Base-by-base conservation (phyloP, 2,797 vertebrate species). In the Bradypodion ventrale region DNA sequence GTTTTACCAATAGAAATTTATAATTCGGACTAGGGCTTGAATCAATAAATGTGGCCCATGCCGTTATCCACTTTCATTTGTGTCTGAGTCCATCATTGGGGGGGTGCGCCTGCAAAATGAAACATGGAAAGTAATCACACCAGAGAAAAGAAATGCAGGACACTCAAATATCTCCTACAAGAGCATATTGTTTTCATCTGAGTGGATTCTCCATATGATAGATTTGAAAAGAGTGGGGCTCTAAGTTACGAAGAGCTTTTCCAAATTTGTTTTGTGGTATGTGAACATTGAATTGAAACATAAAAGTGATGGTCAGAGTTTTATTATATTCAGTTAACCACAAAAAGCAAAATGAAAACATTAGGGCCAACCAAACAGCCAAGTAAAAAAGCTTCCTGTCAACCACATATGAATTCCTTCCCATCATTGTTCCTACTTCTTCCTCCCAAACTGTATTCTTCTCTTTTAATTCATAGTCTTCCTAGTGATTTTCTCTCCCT, bases 111-210 rank as follows among this genome's bases (percentile, higher is more conserved):
- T n/a, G n/a, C n/a, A n/a, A 90, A 88, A 29, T 8, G 76, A 78
- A 89, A 87, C 52, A 44, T 89, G 83, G 87, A 90, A 94, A 85
- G 56, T 66, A 92, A 85, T 65, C 74, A 35, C 69, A 89, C 23
- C 2, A 2, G 46, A 69, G 15, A n/a, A 84, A 80, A 91, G 86
- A 85, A 89, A 82, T 83, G 8, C 73, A 59, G 80, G 87, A 83
- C 6, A 85, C 78, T 86, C 80, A 68, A 92, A 85, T 9, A 75
- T 44, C 78, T 46, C 0, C 86, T 86, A 83, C 60, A 84, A 29
- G 87, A 65, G 69, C 13, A 44, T 85, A 81, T 80, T 52, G 2
- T 79, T 92, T 90, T 83, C 63, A 85, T 65, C 40, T 80, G 74
- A 16, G 65, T 81, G 25, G 80, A 62, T 83, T 85, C 81, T 87